Conservation (phyloP, 2,113 vertebrate genomes). For the Nothocercus julius region DNA sequence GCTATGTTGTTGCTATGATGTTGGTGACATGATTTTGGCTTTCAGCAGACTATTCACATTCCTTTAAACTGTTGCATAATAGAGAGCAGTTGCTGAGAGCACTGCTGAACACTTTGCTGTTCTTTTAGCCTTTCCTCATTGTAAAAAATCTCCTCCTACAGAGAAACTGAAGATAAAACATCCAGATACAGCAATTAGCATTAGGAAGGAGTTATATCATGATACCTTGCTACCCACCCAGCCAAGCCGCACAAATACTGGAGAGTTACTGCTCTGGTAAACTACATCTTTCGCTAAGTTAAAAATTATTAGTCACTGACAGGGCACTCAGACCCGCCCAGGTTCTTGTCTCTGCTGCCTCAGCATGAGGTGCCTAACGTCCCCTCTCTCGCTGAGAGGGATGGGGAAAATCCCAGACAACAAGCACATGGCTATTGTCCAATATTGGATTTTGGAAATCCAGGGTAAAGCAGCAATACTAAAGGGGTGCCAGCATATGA, state of each 20-base stretch:
- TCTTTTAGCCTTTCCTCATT: slow-evolving; percentile 80
- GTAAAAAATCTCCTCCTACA: slow-evolving; percentile 75
- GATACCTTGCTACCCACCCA: not conserved
- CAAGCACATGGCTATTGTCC: not conserved
- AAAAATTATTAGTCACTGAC: not conserved
- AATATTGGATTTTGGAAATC: not conserved
- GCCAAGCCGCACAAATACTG: not conserved
- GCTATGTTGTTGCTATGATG: not conserved
- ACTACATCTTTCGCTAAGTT: not conserved
- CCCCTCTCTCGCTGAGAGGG: accelerated
- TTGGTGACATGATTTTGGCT: slow-evolving; percentile 39
- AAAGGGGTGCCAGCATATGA: not conserved
- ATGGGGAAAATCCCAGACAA: not conserved
- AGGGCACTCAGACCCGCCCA: too few species aligned
- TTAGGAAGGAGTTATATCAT: not conserved
- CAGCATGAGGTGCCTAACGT: not conserved
- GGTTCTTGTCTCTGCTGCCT: not conserved
- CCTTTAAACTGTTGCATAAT: slow-evolving; percentile 88
- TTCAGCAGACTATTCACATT: slow-evolving; percentile 74
- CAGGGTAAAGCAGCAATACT: not conserved
- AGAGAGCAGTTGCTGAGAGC: slow-evolving; percentile 81
- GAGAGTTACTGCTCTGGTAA: not conserved
- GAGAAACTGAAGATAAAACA: not conserved
- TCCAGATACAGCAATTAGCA: not conserved
- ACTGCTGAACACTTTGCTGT: slow-evolving; percentile 78